Evolutionary conservation across 1,140 invertebrate genomes (phyloP).

Genomic region (Rhysida immarginata): DNA sequence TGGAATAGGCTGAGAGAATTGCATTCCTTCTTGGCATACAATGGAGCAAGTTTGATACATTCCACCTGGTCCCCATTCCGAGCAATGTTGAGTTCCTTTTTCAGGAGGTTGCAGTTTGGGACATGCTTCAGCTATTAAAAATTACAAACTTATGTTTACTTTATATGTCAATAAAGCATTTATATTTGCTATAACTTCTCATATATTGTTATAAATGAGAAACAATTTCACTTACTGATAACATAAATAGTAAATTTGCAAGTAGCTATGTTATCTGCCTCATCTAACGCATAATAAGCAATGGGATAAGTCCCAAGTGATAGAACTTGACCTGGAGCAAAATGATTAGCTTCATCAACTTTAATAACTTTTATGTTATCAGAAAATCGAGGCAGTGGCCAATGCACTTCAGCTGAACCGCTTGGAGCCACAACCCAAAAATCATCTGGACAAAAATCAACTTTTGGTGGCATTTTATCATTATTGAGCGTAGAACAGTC

Average conservation of each 20-base stretch:
- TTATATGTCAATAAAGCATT: conserved; percentile 5
- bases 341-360: conserved; percentile 68
- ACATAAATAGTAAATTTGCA: conserved; percentile 90
- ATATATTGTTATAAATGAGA: no score
- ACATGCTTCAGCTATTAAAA: conserved; percentile 66
- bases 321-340: conserved; percentile 76
- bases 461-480: conserved; percentile 68
- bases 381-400: conserved; percentile 82
- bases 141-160: conserved; percentile 12
- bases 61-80: conserved; percentile 89
- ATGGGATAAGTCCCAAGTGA: conserved; percentile 86
- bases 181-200: conserved; percentile 3
- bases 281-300: conserved; percentile 83
- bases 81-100: conserved; percentile 75
- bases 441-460: conserved; percentile 80
- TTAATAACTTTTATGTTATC: conserved; percentile 68
- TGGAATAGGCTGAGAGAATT: conserved; percentile 78
- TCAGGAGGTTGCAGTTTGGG: conserved; percentile 69
- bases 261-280: conserved; percentile 71
- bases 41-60: conserved; percentile 88
- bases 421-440: conserved; percentile 86
- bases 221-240: conserved; percentile 43
- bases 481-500: conserved; percentile 70
- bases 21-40: conserved; percentile 61
- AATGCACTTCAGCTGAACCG: conserved; percentile 76